A percentile compares a stretch with the other conserved stretches of the same genome.
Conservation (phyloP, 2,888 invertebrate species). For the Meiosimyza decipiens region DNA sequence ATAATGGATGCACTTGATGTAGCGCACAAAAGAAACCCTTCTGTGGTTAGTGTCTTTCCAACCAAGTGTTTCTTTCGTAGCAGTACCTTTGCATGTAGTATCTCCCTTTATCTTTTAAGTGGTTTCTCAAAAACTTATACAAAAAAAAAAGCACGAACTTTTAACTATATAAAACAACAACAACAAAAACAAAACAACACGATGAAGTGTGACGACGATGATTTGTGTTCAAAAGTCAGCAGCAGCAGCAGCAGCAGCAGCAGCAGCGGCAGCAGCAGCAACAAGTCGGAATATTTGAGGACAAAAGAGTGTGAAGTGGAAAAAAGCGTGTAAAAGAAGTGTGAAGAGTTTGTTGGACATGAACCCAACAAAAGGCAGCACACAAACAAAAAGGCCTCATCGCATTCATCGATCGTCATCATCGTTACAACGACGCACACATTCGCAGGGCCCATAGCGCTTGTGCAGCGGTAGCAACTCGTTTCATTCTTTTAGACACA, state of each 20-base stretch:
- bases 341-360: conserved; percentile 1
- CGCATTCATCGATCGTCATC: background rate
- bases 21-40: conserved; percentile 3
- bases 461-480: background rate
- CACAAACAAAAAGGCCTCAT: background rate
- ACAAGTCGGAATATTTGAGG: background rate
- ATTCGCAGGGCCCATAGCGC: background rate
- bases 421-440: conserved; percentile 6
- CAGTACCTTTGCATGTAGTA: conserved; percentile 46
- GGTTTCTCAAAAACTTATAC: conserved; percentile 50
- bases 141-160: conserved; percentile 24
- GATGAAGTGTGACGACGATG: background rate
- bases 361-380: no score
- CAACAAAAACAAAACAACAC: background rate
- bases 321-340: background rate
- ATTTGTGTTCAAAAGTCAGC: conserved; percentile 27
- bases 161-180: conserved; percentile 20
- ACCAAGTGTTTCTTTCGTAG: background rate
- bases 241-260: conserved; percentile 8
- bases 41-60: background rate
- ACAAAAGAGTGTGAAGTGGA: no score
- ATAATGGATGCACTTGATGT: background rate
- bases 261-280: background rate
- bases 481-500: background rate
- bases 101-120: conserved; percentile 60